Percentiles rank a stretch among this genome's conserved stretches.
phyloP scores from a whole-genome alignment of 1,140 invertebrate genomes.

The Neodiprion fabricii region DNA sequence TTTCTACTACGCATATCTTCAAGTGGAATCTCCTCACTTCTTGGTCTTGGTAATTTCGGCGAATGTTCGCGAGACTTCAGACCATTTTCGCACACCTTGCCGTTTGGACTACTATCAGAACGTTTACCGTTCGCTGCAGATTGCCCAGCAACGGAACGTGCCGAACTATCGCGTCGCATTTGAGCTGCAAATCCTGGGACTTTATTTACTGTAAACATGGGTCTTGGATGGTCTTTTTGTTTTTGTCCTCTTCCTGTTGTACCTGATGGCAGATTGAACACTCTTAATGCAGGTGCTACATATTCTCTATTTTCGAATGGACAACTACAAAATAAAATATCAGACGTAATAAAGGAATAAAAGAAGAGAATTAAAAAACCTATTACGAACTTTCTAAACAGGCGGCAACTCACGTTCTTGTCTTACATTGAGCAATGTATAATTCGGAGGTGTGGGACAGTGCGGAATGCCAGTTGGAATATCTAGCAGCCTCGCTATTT shows the following conservation, averaged over 20 bases:
- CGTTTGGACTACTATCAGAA: slow-evolving; percentile 47
- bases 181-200: slow-evolving; percentile 76
- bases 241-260: slow-evolving; percentile 58
- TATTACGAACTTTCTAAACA: slow-evolving; percentile 23
- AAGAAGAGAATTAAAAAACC: slow-evolving; percentile 31
- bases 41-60: slow-evolving; percentile 73
- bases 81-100: slow-evolving; percentile 43
- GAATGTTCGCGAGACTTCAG: slow-evolving; percentile 73
- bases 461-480: slow-evolving; percentile 71
- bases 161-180: slow-evolving; percentile 62
- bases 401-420: slow-evolving; percentile 48
- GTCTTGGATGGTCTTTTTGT: slow-evolving; percentile 61
- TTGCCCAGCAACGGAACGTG: slow-evolving; percentile 42
- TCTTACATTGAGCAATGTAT: slow-evolving; percentile 48
- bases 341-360: slow-evolving; percentile 43
- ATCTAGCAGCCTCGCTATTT: slow-evolving; percentile 91
- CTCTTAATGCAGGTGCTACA: slow-evolving; percentile 49
- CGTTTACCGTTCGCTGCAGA: slow-evolving; percentile 43
- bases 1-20: slow-evolving; percentile 72
- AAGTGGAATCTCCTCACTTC: slow-evolving; percentile 84
- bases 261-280: slow-evolving; percentile 43
- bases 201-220: slow-evolving; percentile 67
- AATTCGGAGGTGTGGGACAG: slow-evolving; percentile 62
- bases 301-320: slow-evolving; percentile 20
- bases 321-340: slow-evolving; percentile 14